Percentiles rank a stretch among this genome's conserved stretches.
phyloP scores from a whole-genome alignment of 2,797 vertebrate species.

The Darevskia mixta region DNA sequence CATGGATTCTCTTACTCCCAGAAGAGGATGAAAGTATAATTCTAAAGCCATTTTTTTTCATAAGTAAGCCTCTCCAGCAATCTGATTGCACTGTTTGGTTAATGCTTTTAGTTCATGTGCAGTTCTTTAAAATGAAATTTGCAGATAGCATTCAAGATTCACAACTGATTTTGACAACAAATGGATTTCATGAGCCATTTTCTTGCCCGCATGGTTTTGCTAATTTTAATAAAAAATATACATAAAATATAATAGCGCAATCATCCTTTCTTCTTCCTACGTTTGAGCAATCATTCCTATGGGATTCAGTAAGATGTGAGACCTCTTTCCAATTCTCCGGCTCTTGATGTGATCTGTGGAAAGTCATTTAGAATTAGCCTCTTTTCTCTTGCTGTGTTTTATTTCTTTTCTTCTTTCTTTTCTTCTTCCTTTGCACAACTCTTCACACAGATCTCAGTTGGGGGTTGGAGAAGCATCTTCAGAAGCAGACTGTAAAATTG shows the following conservation, averaged over 20 bases:
- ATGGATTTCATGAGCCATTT: slow-evolving; percentile 3
- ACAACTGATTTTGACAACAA: slow-evolving; percentile 7
- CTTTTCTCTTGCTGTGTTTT: background rate
- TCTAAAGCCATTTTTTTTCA: background rate
- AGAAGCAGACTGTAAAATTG: slow-evolving; percentile 2
- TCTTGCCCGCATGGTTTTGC: background rate
- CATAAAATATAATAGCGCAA: slow-evolving; percentile 2
- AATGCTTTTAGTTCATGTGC: background rate
- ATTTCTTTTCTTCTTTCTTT: too few species aligned
- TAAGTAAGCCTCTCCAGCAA: background rate
- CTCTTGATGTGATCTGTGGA: background rate
- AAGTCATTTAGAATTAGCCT: background rate
- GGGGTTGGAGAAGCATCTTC: background rate
- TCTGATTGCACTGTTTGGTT: background rate
- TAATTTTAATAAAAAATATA: slow-evolving; percentile 5
- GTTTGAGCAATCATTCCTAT: background rate
- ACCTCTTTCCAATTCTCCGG: background rate
- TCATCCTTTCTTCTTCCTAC: slow-evolving; percentile 16
- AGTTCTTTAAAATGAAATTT: slow-evolving; percentile 2
- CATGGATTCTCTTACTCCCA: background rate
- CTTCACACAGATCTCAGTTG: background rate
- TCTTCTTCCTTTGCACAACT: background rate
- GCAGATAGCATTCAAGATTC: background rate
- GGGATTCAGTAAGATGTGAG: background rate
- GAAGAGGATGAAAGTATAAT: background rate